Evolutionary conservation across 2,113 vertebrate genomes (phyloP), one percentile per base, ranked within the genome.

Genomic region (Spilogale gracilis): DNA sequence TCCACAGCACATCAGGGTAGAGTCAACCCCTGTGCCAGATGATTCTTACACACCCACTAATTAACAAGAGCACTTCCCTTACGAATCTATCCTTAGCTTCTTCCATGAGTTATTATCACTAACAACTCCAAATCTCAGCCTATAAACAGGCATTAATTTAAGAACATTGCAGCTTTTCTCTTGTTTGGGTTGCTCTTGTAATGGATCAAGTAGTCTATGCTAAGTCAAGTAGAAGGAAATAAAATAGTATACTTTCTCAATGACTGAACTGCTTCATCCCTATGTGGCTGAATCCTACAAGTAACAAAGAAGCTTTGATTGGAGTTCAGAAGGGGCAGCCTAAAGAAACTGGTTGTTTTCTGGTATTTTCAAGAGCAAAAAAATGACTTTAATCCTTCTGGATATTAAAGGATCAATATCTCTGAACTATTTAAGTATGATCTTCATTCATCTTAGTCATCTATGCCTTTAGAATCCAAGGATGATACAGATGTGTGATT

Each of bases 371-470:
- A 17, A 90, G 60, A 61, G 25, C 0, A 45, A 74, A 89, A 89
- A 69, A 84, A 23, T 17, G 14, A 74, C 3, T 76, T 63, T 21
- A 92, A n/a, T 87, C 71, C 32, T 89, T 90, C 56, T 63, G 2
- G 32, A 73, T 97, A 20, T 90, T 93, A 89, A 60, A 52, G 17
- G 48, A 91, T 58, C 18, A 78, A 30, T 32, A 67, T 84, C 56
- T 73, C 30, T 80, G 25, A 92, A 92, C 32, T 88, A 60, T 74
- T 91, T 95, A 91, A 91, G 25, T 89, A 25, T 80, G n/a, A 69
- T 43, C 48, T 83, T 88, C 32, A 90, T 50, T 97, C 81, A 76
- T 32, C 56, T 80, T 85, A 84, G 67, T 27, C 67, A 74, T 45
- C n/a, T 10, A n/a, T 86, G 32, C 2, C 82, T 32, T 89, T 67